These are phyloP conservation scores for Drosophila lini DNA, from an alignment of 1,140 invertebrate species.

Conservation along the genomic window DNA sequence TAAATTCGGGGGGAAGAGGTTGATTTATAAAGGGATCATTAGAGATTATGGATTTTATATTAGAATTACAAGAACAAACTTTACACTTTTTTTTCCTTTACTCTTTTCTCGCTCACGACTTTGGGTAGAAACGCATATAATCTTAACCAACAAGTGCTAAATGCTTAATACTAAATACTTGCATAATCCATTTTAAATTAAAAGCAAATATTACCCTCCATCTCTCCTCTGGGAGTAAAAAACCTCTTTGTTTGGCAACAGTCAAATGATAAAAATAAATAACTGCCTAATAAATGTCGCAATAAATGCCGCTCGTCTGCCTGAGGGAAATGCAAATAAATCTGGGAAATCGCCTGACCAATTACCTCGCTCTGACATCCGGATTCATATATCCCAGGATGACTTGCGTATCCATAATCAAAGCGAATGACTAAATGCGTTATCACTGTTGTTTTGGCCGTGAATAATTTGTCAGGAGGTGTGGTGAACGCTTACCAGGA, in stretches of 20 bases:
- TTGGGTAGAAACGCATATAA: not conserved
- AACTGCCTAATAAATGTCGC: slow-evolving; percentile 27
- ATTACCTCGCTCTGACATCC: slow-evolving; percentile 29
- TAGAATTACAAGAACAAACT: not conserved
- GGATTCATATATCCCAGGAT: slow-evolving; percentile 31
- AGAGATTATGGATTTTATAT: not conserved
- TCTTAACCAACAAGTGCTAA: not conserved
- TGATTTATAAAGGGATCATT: slow-evolving; percentile 1
- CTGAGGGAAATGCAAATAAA: slow-evolving; percentile 15
- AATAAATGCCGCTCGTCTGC: slow-evolving; percentile 1
- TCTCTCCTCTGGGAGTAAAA: not conserved
- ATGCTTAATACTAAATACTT: not conserved
- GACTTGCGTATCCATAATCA: slow-evolving; percentile 34
- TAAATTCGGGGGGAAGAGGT: not conserved
- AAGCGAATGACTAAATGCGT: slow-evolving; percentile 25
- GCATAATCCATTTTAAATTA: not conserved
- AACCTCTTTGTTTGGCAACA: not conserved
- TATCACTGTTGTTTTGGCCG: slow-evolving; percentile 30
- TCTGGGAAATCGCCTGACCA: slow-evolving; percentile 13
- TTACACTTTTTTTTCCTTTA: not conserved
- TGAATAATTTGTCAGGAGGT: slow-evolving; percentile 6
- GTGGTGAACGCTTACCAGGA: slow-evolving; percentile 7
- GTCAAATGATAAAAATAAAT: slow-evolving; percentile 31
- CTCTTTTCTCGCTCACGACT: too few relatives aligned
- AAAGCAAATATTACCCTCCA: slow-evolving; percentile 2